phyloP scores from a whole-genome alignment of 2,113 vertebrate genomes.

The Clupea harengus region DNA sequence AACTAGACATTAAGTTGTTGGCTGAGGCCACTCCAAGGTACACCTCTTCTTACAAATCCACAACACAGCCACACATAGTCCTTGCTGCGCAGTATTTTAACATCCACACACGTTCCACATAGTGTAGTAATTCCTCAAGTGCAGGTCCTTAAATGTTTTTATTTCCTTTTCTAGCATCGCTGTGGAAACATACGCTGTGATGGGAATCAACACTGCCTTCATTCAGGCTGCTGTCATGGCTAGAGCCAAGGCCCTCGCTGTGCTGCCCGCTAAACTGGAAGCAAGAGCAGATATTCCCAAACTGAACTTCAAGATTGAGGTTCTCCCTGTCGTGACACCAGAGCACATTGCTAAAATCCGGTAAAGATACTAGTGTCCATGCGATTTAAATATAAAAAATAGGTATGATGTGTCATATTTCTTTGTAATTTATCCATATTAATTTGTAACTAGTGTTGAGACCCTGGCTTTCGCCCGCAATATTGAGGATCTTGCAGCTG shows the following conservation, averaged over 20 bases:
- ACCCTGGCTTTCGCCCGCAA: constrained; percentile 76
- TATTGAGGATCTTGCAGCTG: constrained; percentile 60
- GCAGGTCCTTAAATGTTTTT: background rate
- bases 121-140: no score
- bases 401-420: no score
- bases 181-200: constrained; percentile 66
- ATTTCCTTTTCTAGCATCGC: constrained; percentile 56
- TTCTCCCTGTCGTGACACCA: constrained; percentile 64
- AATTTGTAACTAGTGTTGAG: constrained; percentile 65
- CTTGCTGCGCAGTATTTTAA: background rate
- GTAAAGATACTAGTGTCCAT: no score
- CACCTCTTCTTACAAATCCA: background rate
- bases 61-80: background rate
- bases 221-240: constrained; percentile 72
- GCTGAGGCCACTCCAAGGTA: constrained; percentile 69
- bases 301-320: constrained; percentile 73
- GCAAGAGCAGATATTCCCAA: constrained; percentile 35
- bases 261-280: constrained; percentile 63
- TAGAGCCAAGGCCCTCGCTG: constrained; percentile 58
- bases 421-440: no score
- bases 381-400: no score
- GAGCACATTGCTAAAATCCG: constrained; percentile 62
- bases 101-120: no score
- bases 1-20: constrained; percentile 56
- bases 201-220: constrained; percentile 77